Conservation (phyloP, 2,113 vertebrate genomes). For the Meriones unguiculatus region DNA sequence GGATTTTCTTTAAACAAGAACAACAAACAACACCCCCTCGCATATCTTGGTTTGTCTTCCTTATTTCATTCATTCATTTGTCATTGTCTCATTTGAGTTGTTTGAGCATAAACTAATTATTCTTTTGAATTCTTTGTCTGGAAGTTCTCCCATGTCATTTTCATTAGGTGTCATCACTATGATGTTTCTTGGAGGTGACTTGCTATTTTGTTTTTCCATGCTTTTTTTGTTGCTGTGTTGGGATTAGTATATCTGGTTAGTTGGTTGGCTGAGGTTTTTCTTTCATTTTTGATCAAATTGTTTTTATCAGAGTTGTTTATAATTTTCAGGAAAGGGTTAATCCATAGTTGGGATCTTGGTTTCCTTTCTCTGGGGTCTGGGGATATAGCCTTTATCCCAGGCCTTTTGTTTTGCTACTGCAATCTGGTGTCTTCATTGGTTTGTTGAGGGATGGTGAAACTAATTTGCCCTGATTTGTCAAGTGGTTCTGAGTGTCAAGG, state of each 20-base stretch:
- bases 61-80: neutral
- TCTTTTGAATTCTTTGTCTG: neutral
- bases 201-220: neutral
- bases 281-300: neutral
- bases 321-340: neutral
- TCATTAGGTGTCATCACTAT: neutral
- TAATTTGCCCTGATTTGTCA: neutral
- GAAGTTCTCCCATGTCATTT: neutral
- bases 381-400: neutral
- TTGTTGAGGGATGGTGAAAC: neutral
- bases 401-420: neutral
- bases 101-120: neutral
- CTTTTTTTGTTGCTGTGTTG: neutral
- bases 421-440: neutral
- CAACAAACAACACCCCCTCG: neutral
- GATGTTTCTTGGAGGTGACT: neutral
- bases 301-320: neutral
- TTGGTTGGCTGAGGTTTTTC: neutral
- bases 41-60: neutral
- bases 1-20: neutral
- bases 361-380: neutral
- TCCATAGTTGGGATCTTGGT: neutral
- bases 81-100: neutral
- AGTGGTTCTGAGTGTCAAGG: neutral
- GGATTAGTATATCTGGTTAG: neutral